A percentile compares a stretch with the other conserved stretches of the same genome.
phyloP scores from a whole-genome alignment of 2,113 vertebrate species.

The Vulpes ferrilata region DNA sequence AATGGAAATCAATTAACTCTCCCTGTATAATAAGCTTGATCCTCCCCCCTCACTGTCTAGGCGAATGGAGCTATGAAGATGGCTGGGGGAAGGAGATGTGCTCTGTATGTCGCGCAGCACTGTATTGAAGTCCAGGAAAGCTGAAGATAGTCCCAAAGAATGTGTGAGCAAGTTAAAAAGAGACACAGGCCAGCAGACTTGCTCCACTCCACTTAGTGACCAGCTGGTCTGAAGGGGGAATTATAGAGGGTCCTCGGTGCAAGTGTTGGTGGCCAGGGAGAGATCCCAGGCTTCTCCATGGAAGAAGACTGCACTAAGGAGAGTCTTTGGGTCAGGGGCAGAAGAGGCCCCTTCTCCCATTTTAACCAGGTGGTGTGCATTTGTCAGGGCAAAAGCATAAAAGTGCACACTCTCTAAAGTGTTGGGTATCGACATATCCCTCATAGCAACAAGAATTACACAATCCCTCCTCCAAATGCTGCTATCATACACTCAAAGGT shows the following conservation, averaged over 20 bases:
- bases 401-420: not conserved
- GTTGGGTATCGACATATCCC: not conserved
- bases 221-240: not conserved
- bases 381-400: not conserved
- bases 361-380: rapidly evolving
- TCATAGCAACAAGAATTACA: constrained; percentile 24
- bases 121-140: not conserved
- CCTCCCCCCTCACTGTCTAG: not conserved
- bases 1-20: constrained; percentile 61
- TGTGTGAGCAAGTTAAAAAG: not conserved
- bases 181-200: too few relatives aligned
- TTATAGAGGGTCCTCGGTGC: not conserved
- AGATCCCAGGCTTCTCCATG: not conserved
- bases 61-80: not conserved
- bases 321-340: not conserved
- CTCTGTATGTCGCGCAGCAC: not conserved
- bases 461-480: rapidly evolving
- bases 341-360: not conserved
- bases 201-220: not conserved
- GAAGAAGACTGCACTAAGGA: not conserved
- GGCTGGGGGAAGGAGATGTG: not conserved
- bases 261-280: too few relatives aligned
- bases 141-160: not conserved
- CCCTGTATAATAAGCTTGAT: not conserved
- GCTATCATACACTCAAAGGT: constrained; percentile 17